Evolutionary conservation across 2,888 invertebrate genomes (phyloP).

Genomic region (Lasius platythorax): DNA sequence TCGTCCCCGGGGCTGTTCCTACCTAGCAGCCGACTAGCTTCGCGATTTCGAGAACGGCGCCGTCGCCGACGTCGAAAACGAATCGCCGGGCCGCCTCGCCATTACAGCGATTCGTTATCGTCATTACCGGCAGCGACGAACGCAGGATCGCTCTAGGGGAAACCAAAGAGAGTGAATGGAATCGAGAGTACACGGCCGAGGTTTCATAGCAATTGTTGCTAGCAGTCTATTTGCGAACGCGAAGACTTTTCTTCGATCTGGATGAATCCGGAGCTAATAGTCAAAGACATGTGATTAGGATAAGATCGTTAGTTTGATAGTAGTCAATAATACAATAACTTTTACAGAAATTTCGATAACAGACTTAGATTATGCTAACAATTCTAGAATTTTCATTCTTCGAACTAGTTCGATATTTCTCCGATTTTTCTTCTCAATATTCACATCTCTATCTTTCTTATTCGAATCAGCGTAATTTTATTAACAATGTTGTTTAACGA

Average conservation of each 20-base stretch:
- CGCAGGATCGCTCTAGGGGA: constrained; percentile 24
- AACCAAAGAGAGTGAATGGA: constrained; percentile 12
- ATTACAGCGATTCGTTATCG: constrained; percentile 79
- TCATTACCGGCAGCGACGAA: constrained; percentile 76
- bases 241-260: not conserved
- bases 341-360: not conserved
- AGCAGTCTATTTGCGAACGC: not conserved
- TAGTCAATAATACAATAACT: not conserved
- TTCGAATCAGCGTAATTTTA: not conserved
- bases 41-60: constrained; percentile 61
- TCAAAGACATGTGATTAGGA: too few relatives aligned
- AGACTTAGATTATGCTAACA: not conserved
- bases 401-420: not conserved
- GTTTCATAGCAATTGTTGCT: constrained; percentile 43
- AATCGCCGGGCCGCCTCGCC: constrained; percentile 61
- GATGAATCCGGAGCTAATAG: not conserved
- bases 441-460: not conserved
- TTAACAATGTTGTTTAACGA: constrained; percentile 24
- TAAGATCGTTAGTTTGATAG: not conserved
- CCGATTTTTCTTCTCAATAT: not conserved
- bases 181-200: constrained; percentile 37
- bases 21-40: constrained; percentile 47
- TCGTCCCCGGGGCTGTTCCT: constrained; percentile 76
- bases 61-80: constrained; percentile 64
- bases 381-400: not conserved